Evolutionary conservation across 1,140 invertebrate species (phyloP).

Genomic region (Panagrolaimus sp.): DNA sequence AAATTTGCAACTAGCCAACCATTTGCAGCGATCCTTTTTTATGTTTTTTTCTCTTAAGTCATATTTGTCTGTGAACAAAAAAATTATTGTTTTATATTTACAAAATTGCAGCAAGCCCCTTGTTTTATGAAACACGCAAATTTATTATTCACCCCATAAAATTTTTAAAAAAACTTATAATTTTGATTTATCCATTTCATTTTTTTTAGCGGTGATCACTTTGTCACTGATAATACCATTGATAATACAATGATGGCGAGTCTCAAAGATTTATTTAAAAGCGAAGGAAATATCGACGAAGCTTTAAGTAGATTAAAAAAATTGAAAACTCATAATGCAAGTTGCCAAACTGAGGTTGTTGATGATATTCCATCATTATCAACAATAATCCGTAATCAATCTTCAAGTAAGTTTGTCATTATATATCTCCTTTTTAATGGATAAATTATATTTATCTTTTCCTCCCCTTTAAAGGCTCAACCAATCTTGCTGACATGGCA

Average conservation of each 20-base stretch:
- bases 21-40: too few species aligned
- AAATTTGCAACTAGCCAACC: too few species aligned
- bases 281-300: neutral
- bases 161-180: too few species aligned
- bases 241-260: neutral
- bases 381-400: neutral
- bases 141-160: too few species aligned
- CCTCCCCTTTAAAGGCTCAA: neutral
- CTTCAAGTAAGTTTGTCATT: too few species aligned
- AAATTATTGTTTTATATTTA: too few species aligned
- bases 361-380: conserved; percentile 19
- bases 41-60: too few species aligned
- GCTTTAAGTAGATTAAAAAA: neutral
- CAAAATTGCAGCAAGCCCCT: too few species aligned
- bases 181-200: neutral
- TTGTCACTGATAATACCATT: neutral
- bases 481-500: conserved; percentile 8
- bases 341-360: conserved; percentile 19
- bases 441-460: conserved; percentile 13
- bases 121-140: too few species aligned
- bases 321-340: conserved; percentile 15
- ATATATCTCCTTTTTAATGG: too few species aligned
- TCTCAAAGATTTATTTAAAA: conserved; percentile 6
- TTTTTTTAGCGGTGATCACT: neutral
- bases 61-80: too few species aligned